A percentile compares a stretch with the other conserved stretches of the same genome.
Conservation (phyloP, 2,113 vertebrate species). For the Corydoras maculifer region DNA sequence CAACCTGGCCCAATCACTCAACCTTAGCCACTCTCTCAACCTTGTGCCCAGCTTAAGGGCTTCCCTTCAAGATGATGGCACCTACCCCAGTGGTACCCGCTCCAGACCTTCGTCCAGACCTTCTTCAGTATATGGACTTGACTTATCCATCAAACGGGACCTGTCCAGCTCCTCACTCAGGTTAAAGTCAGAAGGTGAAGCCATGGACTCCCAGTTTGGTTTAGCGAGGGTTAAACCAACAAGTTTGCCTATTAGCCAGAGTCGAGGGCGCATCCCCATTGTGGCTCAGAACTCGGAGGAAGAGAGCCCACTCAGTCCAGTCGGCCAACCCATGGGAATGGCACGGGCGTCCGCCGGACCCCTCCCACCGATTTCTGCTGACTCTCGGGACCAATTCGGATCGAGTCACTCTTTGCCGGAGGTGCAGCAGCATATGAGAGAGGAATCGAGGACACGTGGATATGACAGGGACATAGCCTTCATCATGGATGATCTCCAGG, state of each 20-base stretch:
- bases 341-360: conserved; percentile 94
- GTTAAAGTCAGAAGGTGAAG: conserved; percentile 85
- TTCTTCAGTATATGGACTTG: conserved; percentile 93
- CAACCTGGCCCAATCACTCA: conserved; percentile 77
- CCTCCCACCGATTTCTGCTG: conserved; percentile 94
- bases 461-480: conserved; percentile 96
- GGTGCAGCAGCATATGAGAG: conserved; percentile 98
- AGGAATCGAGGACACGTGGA: conserved; percentile 89
- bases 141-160: conserved; percentile 93
- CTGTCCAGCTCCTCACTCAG: conserved; percentile 90
- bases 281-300: conserved; percentile 98
- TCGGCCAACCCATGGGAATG: conserved; percentile 99
- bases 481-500: conserved; percentile 98
- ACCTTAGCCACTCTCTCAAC: conserved; percentile 71
- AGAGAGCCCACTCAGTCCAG: conserved; percentile 94
- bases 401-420: conserved; percentile 97
- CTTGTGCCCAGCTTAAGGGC: conserved; percentile 74
- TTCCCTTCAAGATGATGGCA: conserved; percentile 83
- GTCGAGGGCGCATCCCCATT: conserved; percentile 91
- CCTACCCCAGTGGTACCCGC: conserved; percentile 83
- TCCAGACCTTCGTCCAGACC: conserved; percentile 92
- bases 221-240: conserved; percentile 88
- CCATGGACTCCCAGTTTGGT: conserved; percentile 83
- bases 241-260: conserved; percentile 96
- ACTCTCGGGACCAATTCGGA: conserved; percentile 95